Conservation (phyloP, 2,797 vertebrate species). For the Mallotus villosus region DNA sequence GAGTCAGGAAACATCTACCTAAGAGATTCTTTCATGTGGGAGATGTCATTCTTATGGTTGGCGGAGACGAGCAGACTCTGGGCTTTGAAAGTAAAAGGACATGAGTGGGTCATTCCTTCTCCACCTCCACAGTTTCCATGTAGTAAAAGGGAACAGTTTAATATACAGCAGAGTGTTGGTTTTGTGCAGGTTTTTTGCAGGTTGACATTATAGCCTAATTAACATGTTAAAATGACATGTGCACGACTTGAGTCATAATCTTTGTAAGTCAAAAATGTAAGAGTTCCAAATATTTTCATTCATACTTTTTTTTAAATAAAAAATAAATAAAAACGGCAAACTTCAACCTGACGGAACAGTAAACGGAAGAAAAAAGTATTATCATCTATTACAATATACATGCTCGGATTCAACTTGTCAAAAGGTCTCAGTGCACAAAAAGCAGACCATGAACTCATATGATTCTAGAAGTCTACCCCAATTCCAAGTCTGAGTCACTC, state of each 20-base stretch:
- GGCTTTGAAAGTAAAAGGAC: constrained; percentile 42
- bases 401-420: not conserved
- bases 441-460: not conserved
- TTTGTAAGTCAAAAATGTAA: not conserved
- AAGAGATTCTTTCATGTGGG: constrained; percentile 14
- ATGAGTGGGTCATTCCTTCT: constrained; percentile 34
- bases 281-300: not conserved
- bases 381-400: not conserved
- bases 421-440: not conserved
- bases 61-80: constrained; percentile 21
- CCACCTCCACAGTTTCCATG: constrained; percentile 41
- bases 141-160: constrained; percentile 40
- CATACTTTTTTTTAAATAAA: not conserved
- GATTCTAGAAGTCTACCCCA: not conserved
- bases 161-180: constrained; percentile 12
- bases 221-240: not conserved
- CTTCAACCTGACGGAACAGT: not conserved
- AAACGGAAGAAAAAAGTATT: not conserved
- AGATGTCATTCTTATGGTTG: constrained; percentile 48
- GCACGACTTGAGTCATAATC: too few relatives aligned
- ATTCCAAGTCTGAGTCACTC: constrained; percentile 13
- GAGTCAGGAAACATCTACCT: constrained; percentile 28
- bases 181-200: not conserved
- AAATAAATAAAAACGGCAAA: not conserved
- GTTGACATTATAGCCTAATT: not conserved